These are phyloP conservation scores for Sarcophilus harrisii DNA, from an alignment of 2,797 vertebrate genomes.

Conservation along the genomic window DNA sequence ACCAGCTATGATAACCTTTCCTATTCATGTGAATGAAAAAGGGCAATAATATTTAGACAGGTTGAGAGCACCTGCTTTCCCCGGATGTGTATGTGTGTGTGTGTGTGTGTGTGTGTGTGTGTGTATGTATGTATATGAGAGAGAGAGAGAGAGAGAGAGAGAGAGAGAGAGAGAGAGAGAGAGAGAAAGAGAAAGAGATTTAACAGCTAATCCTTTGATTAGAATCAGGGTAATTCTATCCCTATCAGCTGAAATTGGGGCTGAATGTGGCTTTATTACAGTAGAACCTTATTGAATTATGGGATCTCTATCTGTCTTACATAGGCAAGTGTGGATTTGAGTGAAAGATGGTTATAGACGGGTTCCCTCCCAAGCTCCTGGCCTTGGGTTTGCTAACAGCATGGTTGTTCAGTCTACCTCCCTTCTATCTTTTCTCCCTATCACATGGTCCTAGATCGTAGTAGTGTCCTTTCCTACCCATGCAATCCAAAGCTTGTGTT, in stretches of 20 bases:
- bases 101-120: too few species aligned
- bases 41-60: neutral
- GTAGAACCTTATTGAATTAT: conserved; percentile 38
- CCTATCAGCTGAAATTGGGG: rapidly evolving
- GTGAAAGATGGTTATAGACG: neutral
- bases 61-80: neutral
- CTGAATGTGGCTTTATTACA: neutral
- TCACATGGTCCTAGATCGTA: neutral
- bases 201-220: conserved; percentile 30
- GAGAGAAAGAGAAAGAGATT: too few species aligned
- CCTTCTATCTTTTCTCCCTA: neutral
- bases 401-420: neutral
- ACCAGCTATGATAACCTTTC: conserved; percentile 9
- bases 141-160: too few species aligned
- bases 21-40: neutral
- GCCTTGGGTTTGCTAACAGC: neutral
- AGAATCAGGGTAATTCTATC: conserved; percentile 52
- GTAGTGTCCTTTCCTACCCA: neutral
- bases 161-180: too few species aligned
- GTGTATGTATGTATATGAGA: too few species aligned
- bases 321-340: neutral
- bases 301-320: conserved; percentile 21
- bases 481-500: neutral
- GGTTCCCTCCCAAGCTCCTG: neutral
- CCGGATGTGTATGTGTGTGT: rapidly evolving